Conservation (phyloP, 2,113 vertebrate genomes). For the Lipotes vexillifer region DNA sequence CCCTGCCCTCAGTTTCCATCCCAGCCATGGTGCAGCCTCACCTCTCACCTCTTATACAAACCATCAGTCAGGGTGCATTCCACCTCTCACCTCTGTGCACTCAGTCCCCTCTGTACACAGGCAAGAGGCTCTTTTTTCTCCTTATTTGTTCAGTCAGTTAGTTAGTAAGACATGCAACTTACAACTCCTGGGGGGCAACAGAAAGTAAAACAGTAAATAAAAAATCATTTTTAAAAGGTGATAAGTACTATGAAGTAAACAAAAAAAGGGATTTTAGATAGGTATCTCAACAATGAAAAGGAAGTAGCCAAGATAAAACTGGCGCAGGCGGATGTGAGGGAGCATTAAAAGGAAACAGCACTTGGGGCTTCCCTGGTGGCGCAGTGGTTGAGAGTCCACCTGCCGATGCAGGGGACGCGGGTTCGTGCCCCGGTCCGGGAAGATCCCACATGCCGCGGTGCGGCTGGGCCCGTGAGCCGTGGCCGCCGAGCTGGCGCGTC, state of each 20-base stretch:
- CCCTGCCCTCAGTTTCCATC: background rate
- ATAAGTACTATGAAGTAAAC: background rate
- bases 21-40: rapidly evolving
- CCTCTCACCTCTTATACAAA: background rate
- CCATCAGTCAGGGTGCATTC: background rate
- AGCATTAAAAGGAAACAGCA: background rate
- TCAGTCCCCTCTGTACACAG: background rate
- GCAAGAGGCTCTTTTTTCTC: background rate
- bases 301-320: background rate
- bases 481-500: no score
- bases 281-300: background rate
- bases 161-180: background rate
- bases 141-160: background rate
- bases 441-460: no score
- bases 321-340: rapidly evolving
- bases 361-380: no score
- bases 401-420: no score
- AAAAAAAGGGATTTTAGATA: background rate
- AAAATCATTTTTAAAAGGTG: background rate
- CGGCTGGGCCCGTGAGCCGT: no score
- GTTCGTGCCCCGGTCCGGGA: no score
- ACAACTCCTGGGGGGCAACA: background rate
- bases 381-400: no score
- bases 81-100: background rate
- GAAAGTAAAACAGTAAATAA: background rate